A percentile compares a stretch with the other conserved stretches of the same genome.
Conservation (phyloP, 2,797 vertebrate species). For the Pachyuromys duprasi region DNA sequence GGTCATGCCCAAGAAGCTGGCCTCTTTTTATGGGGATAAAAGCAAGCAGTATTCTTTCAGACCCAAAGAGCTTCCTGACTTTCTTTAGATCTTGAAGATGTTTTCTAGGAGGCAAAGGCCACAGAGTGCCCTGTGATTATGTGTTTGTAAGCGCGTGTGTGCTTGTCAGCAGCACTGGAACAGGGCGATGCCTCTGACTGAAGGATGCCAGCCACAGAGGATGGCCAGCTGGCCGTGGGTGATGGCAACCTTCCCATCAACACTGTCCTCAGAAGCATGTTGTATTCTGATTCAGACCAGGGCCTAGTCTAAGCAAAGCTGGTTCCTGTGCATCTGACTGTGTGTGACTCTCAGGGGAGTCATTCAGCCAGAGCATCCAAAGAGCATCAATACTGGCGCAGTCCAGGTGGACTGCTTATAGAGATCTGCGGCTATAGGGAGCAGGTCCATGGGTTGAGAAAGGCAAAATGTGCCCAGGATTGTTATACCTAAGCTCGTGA, state of each 20-base stretch:
- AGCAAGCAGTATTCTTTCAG: conserved; percentile 39
- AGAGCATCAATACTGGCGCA: neutral
- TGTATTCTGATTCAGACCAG: neutral
- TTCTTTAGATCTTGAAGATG: conserved; percentile 63
- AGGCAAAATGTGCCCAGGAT: neutral
- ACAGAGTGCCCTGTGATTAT: neutral
- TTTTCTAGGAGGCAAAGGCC: conserved; percentile 22
- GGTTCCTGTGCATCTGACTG: neutral
- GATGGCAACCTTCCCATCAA: accelerated
- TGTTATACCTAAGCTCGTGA: neutral
- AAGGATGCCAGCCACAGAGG: neutral
- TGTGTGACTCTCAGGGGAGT: conserved; percentile 25
- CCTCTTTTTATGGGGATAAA: conserved; percentile 52
- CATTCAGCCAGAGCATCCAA: neutral
- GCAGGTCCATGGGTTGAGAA: neutral
- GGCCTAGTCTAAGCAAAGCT: neutral
- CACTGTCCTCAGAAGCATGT: no score
- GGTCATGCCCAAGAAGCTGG: conserved; percentile 43
- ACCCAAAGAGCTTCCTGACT: conserved; percentile 66
- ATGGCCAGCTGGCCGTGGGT: neutral
- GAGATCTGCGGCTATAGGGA: neutral
- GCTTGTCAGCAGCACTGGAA: neutral
- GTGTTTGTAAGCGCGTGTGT: neutral
- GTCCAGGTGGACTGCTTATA: neutral
- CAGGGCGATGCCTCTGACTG: neutral